phyloP scores from a whole-genome alignment of 2,113 vertebrate species.

The Ciconia stormi region DNA sequence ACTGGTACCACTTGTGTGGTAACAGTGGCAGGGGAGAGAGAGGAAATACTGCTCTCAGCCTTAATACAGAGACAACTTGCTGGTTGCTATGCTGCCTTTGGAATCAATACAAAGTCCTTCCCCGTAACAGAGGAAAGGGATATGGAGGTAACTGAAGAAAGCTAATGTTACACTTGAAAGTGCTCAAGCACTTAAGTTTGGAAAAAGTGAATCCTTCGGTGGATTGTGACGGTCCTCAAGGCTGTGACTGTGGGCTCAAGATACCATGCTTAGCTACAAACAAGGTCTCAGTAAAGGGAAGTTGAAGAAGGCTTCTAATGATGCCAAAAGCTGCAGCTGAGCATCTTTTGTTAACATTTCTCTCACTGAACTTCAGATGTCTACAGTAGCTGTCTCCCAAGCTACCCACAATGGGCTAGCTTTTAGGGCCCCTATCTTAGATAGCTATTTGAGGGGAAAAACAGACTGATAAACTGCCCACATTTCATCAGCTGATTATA shows the following conservation, averaged over 20 bases:
- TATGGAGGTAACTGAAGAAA: not conserved
- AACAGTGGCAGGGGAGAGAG: not conserved
- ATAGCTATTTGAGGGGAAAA: not conserved
- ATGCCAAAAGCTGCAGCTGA: not conserved
- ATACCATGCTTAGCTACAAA: not conserved
- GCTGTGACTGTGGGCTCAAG: not conserved
- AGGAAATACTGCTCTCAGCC: not conserved
- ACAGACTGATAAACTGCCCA: not conserved
- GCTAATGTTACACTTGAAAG: not conserved
- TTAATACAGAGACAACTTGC: not conserved
- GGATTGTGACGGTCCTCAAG: not conserved
- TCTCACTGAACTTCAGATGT: too few species aligned
- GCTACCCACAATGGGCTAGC: rapidly evolving
- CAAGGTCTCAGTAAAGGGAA: not conserved
- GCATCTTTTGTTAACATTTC: not conserved
- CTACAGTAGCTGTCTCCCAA: not conserved
- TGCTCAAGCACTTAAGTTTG: not conserved
- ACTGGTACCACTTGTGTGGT: not conserved
- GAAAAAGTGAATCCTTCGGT: not conserved
- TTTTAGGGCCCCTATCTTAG: not conserved
- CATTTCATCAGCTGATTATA: rapidly evolving
- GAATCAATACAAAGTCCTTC: not conserved
- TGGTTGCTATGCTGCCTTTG: not conserved
- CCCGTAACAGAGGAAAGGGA: not conserved
- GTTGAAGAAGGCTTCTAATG: not conserved